Evolutionary conservation across 2,888 invertebrate genomes (phyloP), one percentile per base, ranked within the genome.

Genomic region (Cabera pusaria): DNA sequence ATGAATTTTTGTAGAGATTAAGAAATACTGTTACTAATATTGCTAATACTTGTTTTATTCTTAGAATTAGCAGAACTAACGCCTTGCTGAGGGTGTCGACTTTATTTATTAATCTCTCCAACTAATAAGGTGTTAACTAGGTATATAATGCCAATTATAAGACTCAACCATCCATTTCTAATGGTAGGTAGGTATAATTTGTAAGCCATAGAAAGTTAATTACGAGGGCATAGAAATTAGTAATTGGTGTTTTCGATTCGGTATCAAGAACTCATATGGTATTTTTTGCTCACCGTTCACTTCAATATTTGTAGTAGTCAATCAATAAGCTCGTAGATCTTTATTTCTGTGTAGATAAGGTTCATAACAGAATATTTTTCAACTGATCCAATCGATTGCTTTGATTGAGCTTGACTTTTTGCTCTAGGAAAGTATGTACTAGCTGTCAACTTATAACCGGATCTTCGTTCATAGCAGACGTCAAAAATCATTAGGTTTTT

Each of bases 341-440:
- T 55, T 44, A 54, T 31, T 14, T 6, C 3, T n/a, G 5, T 27
- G n/a, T 6, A 5, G 12, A 35, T 52, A 58, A 48, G 44, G 58
- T 38, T 49, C 18, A 49, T 37, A 46, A 48, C 62, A 23, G 40
- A 39, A 10, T 24, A 10, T 35, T 28, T 23, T 29, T 41, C 31
- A n/a, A 46, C 37, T 44, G 43, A 29, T 41, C 40, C 52, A 45
- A 49, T 52, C 49, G 51, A 59, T 54, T 39, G 48, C 44, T 56
- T 39, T 49, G 36, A 53, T 41, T 50, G 50, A 39, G 48, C 35
- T 49, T 40, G 43, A 44, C 25, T 51, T 56, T 66, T 67, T 68
- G 59, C 56, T 44, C 42, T 45, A 61, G 53, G 59, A 64, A 65
- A 65, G 66, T 65, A n/a, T 28, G 23, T 38, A 27, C 33, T 29